Conservation (phyloP, 1,140 invertebrate genomes). For the Trichonephila clavata region DNA sequence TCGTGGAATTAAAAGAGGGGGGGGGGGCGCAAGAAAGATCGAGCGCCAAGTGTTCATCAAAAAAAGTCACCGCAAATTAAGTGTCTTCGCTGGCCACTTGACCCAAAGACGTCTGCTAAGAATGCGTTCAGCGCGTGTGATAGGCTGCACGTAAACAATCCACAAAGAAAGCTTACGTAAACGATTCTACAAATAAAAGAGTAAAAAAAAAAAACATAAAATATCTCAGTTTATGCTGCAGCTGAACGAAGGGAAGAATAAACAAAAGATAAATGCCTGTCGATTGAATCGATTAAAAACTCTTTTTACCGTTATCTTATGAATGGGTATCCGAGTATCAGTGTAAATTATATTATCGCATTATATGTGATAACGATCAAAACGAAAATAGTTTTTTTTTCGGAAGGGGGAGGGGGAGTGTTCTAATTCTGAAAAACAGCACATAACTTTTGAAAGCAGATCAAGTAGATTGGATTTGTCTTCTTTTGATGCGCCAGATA, state of each 20-base stretch:
- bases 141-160: neutral
- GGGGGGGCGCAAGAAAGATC: neutral
- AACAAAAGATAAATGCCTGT: conserved; percentile 10
- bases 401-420: no score
- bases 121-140: conserved; percentile 5
- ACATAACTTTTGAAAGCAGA: no score
- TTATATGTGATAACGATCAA: neutral
- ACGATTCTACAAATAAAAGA: neutral
- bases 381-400: neutral
- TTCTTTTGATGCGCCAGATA: no score
- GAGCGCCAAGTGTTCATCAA: neutral
- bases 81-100: neutral
- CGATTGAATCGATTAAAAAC: neutral
- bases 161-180: conserved; percentile 9
- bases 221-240: neutral
- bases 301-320: neutral
- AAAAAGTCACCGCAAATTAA: conserved; percentile 7
- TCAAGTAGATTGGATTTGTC: no score
- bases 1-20: neutral
- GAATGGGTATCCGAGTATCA: neutral
- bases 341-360: neutral
- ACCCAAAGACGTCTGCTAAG: neutral
- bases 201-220: neutral
- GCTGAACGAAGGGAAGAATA: neutral
- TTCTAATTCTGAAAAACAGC: no score